Conservation (phyloP, 2,113 vertebrate species). For the Hylia prasina region DNA sequence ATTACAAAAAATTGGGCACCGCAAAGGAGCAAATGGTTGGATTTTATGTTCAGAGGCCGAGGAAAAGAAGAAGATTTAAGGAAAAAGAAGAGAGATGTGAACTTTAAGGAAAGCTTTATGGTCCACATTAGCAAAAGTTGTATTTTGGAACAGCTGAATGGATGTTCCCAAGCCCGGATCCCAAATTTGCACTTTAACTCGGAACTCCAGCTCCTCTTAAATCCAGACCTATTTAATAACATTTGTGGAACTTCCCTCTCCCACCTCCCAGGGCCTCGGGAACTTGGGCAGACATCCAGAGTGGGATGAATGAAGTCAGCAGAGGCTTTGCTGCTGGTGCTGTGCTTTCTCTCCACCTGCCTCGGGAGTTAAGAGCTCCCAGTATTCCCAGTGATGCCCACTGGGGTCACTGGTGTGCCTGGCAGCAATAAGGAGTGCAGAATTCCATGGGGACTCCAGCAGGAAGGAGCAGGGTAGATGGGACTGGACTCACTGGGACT, state of each 20-base stretch:
- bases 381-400: not conserved
- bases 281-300: not conserved
- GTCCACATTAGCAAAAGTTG: constrained; percentile 5
- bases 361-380: not conserved
- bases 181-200: not conserved
- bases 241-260: not conserved
- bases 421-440: not conserved
- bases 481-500: not conserved
- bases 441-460: not conserved
- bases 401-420: not conserved
- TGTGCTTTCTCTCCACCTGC: not conserved
- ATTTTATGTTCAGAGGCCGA: not conserved
- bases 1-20: not conserved
- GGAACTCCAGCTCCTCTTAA: not conserved
- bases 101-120: constrained; percentile 5
- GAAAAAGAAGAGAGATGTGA: not conserved
- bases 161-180: not conserved
- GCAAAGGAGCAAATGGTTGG: not conserved
- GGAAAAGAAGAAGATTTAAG: not conserved
- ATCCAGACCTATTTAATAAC: not conserved
- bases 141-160: not conserved
- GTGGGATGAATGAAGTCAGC: rapidly evolving
- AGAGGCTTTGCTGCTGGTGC: rapidly evolving
- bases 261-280: not conserved
- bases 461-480: not conserved